Conservation (phyloP, 2,113 vertebrate genomes). For the Fulica atra region DNA sequence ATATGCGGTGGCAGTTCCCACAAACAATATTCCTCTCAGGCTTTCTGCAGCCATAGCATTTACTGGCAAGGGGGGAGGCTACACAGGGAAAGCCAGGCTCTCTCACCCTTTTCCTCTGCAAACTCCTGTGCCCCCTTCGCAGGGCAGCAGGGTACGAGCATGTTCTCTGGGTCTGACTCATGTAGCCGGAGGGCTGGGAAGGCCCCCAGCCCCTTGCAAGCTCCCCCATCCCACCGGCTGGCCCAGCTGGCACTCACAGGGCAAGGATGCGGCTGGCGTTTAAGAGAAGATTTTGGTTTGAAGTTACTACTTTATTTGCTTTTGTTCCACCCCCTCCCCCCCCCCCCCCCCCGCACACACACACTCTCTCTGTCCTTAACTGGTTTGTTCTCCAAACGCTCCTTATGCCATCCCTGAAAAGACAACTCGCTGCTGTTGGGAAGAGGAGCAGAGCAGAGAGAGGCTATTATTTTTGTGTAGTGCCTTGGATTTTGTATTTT, state of each 20-base stretch:
- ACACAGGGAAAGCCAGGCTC: conserved; percentile 5
- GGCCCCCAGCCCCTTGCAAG: not conserved
- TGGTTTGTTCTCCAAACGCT: not conserved
- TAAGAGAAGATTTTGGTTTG: not conserved
- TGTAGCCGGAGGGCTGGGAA: not conserved
- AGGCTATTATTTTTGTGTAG: not conserved
- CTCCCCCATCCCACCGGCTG: not conserved
- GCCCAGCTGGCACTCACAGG: not conserved
- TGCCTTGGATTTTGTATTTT: not conserved
- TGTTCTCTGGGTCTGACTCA: not conserved
- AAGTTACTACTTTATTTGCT: not conserved
- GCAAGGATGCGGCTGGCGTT: not conserved
- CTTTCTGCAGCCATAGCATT: conserved; percentile 68
- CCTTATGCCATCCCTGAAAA: not conserved
- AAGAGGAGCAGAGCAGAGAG: not conserved
- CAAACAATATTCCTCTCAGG: conserved; percentile 80
- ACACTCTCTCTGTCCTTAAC: not conserved
- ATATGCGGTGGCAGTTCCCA: conserved; percentile 92
- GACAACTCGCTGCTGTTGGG: not conserved
- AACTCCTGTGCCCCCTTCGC: not conserved
- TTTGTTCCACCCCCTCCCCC: not conserved
- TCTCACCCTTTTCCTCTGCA: not conserved
- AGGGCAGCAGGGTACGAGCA: not conserved
- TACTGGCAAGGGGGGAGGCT: conserved; percentile 43
- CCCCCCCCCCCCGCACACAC: not conserved